Evolutionary conservation across 2,797 vertebrate species (phyloP).

Genomic region (Cynodonichthys magdalenae): DNA sequence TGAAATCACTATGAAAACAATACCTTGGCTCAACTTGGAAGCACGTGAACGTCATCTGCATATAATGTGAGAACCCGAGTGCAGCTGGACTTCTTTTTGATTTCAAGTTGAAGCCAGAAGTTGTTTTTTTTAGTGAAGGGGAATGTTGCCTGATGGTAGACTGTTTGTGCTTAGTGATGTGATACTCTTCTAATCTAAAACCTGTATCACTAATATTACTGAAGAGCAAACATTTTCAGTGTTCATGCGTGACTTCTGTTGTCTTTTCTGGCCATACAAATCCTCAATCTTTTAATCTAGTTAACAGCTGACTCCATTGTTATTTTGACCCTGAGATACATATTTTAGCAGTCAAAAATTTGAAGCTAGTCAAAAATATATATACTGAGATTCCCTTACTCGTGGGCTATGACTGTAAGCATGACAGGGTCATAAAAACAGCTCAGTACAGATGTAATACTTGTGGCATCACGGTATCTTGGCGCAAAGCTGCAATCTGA

Average conservation of each 20-base stretch:
- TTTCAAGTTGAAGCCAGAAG: conserved; percentile 65
- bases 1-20: conserved; percentile 61
- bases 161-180: conserved; percentile 62
- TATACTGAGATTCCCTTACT: too few relatives aligned
- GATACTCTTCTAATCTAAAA: conserved; percentile 32
- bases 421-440: too few relatives aligned
- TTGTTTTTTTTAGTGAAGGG: conserved; percentile 78
- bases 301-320: neutral
- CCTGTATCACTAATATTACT: conserved; percentile 41
- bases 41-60: conserved; percentile 31
- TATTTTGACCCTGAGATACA: neutral
- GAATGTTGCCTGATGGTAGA: conserved; percentile 77
- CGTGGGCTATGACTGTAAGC: too few relatives aligned
- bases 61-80: neutral
- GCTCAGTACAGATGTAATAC: too few relatives aligned
- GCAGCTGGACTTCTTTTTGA: conserved; percentile 35
- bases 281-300: conserved; percentile 29
- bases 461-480: too few relatives aligned
- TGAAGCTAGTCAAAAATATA: neutral
- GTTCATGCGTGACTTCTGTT: conserved; percentile 51
- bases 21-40: conserved; percentile 55
- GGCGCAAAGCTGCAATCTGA: too few relatives aligned
- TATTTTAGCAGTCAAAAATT: neutral
- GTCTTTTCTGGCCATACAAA: conserved; percentile 74
- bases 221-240: conserved; percentile 30